phyloP scores from a whole-genome alignment of 1,140 invertebrate species.

The Drosophila melanica region DNA sequence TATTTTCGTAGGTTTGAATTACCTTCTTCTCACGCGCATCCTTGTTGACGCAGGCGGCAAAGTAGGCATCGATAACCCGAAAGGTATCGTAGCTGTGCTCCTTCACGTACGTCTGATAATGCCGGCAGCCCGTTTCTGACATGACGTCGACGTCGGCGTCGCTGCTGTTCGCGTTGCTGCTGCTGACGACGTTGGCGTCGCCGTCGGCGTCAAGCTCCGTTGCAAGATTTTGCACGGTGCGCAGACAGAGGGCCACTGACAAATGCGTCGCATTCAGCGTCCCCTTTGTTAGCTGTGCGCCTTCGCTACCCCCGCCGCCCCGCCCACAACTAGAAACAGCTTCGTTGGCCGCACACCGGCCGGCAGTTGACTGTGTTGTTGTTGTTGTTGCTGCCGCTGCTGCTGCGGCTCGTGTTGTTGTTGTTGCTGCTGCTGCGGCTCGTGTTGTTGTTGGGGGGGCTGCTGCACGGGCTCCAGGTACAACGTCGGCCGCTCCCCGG shows the following conservation, averaged over 20 bases:
- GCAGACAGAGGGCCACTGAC: constrained; percentile 53
- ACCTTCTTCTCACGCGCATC: constrained; percentile 90
- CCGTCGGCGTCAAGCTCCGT: constrained; percentile 26
- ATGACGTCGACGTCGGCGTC: constrained; percentile 70
- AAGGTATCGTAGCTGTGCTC: constrained; percentile 86
- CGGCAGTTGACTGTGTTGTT: constrained; percentile 38
- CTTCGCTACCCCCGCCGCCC: constrained; percentile 29
- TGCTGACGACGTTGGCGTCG: constrained; percentile 7
- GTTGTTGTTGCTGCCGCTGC: constrained; percentile 4
- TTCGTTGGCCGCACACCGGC: constrained; percentile 54
- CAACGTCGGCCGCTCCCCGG: constrained; percentile 74
- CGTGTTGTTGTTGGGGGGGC: constrained; percentile 17
- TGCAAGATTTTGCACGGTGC: constrained; percentile 71
- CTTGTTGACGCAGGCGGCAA: constrained; percentile 89
- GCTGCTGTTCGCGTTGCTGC: constrained; percentile 4
- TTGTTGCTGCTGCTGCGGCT: constrained; percentile 8
- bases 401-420: constrained; percentile 14
- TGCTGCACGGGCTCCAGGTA: constrained; percentile 36
- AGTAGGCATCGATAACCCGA: constrained; percentile 89
- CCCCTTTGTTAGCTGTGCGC: constrained; percentile 65
- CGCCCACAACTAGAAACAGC: constrained; percentile 61
- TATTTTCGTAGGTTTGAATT: no score
- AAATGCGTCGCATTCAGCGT: constrained; percentile 58
- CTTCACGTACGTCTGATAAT: constrained; percentile 81
- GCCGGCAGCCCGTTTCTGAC: constrained; percentile 82